Percentiles rank a stretch among this genome's conserved stretches.
phyloP scores from a whole-genome alignment of 1,140 invertebrate species.

The Neotoxoptera formosana region DNA sequence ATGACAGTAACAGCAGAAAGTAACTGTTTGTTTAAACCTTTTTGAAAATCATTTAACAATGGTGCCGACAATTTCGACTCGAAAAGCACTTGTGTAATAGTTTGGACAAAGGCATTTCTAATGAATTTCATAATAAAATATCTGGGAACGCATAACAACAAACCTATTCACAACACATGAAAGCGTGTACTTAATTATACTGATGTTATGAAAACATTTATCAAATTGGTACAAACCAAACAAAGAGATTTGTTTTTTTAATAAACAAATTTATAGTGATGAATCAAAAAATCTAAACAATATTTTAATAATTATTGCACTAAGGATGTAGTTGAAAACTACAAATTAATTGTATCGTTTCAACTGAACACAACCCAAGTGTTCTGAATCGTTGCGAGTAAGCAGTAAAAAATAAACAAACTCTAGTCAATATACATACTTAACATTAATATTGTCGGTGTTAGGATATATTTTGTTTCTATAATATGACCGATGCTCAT shows the following conservation, averaged over 20 bases:
- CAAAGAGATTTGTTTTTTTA: background rate
- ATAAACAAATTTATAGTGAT: background rate
- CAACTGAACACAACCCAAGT: too few relatives aligned
- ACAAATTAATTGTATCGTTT: too few relatives aligned
- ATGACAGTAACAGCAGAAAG: background rate
- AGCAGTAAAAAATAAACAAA: too few relatives aligned
- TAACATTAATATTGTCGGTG: background rate
- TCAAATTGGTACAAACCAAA: background rate
- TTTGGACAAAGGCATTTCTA: background rate
- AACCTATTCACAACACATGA: background rate
- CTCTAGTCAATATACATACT: too few relatives aligned
- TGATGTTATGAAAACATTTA: background rate
- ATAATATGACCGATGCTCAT: too few relatives aligned
- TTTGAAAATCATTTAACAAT: background rate
- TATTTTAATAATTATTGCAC: background rate
- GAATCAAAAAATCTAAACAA: background rate
- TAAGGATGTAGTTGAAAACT: too few relatives aligned
- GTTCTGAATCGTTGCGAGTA: too few relatives aligned
- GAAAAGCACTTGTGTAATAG: background rate
- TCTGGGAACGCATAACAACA: background rate
- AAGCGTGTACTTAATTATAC: background rate
- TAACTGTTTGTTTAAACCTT: background rate
- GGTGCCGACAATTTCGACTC: background rate
- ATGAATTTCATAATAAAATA: background rate
- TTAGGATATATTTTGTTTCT: too few relatives aligned